phyloP scores from a whole-genome alignment of 2,113 vertebrate genomes.

The Eulemur macaco region DNA sequence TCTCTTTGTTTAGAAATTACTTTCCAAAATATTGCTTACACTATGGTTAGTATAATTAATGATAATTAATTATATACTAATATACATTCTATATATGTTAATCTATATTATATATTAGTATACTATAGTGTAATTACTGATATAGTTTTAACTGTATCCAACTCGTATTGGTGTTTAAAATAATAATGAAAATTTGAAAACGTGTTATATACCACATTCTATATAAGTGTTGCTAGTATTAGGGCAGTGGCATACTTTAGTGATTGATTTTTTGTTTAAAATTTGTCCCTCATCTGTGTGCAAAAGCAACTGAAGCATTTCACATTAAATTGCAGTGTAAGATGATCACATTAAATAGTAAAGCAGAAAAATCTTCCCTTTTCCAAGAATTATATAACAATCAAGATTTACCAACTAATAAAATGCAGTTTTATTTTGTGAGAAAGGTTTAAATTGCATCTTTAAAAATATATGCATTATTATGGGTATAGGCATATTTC shows the following conservation, averaged over 20 bases:
- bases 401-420: neutral
- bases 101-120: no score
- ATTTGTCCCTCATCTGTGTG: neutral
- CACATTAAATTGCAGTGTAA: neutral
- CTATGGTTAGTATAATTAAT: neutral
- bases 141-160: neutral
- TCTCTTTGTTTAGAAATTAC: neutral
- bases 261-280: slow-evolving; percentile 22
- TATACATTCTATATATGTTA: no score
- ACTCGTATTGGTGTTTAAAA: neutral
- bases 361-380: neutral
- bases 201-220: neutral
- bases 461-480: neutral
- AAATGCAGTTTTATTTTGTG: neutral
- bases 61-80: no score
- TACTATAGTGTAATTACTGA: no score
- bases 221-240: neutral
- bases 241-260: neutral
- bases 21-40: neutral
- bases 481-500: neutral
- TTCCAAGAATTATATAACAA: neutral
- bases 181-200: neutral
- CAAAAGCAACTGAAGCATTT: neutral
- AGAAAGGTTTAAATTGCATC: neutral
- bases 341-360: neutral